These are phyloP conservation scores for Cuniculus paca DNA, from an alignment of 2,797 vertebrate species.

Conservation along the genomic window DNA sequence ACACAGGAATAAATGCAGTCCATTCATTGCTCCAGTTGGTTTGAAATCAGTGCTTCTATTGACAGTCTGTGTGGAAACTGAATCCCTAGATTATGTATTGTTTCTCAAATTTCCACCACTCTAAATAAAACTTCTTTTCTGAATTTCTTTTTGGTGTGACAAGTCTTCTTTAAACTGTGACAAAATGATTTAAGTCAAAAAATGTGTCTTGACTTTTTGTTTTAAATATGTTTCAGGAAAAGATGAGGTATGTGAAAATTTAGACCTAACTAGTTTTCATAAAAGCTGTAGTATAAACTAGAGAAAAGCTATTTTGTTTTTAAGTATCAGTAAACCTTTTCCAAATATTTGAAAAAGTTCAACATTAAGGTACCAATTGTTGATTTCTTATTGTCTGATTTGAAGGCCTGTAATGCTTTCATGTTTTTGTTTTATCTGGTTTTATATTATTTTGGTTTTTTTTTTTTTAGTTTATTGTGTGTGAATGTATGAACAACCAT, in stretches of 20 bases:
- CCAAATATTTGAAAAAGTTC: constrained; percentile 49
- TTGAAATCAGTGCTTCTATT: neutral
- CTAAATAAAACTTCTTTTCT: neutral
- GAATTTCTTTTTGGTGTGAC: neutral
- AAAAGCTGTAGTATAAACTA: constrained; percentile 2
- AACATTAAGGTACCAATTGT: too few species aligned
- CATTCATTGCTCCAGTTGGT: neutral
- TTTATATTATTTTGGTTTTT: too few species aligned
- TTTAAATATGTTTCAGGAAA: constrained; percentile 6
- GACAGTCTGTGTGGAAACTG: neutral
- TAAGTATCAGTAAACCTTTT: constrained; percentile 43
- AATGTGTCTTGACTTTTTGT: neutral
- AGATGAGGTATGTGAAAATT: neutral
- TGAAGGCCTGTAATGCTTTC: too few species aligned
- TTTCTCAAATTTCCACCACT: neutral
- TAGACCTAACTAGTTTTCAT: neutral
- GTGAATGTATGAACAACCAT: too few species aligned
- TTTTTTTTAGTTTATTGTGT: too few species aligned
- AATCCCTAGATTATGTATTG: neutral
- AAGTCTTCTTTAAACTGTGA: neutral
- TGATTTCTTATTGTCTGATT: too few species aligned
- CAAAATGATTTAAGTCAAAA: neutral
- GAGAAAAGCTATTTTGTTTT: neutral
- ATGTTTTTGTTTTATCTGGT: too few species aligned
- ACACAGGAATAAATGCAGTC: neutral